Evolutionary conservation across 2,888 invertebrate species (phyloP), one percentile per base, ranked within the genome.

Genomic region (Cynaeus angustus): DNA sequence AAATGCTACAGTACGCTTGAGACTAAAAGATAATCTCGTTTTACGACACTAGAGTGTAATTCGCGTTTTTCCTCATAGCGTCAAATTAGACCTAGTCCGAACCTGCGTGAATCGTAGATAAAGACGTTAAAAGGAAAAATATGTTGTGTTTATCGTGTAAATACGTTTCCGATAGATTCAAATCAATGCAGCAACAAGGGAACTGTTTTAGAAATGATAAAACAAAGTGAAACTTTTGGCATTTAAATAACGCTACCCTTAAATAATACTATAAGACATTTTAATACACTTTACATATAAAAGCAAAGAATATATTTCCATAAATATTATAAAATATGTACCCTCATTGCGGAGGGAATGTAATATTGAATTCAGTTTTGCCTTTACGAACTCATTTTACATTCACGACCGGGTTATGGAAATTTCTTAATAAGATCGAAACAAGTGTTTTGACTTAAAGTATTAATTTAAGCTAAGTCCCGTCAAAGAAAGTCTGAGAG

Each of bases 311-410:
- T 67, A 67, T 45, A 67, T 67, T 67, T 52, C 59, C 67, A 67
- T 67, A 67, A 67, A 67, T 67, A 67, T 67, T 67, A 33, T 67
- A 67, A 67, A 67, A 67, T 67, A 67, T 67, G 67, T 67, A 67
- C 67, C 67, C 66, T 21, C 53, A 59, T 59, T 67, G 58, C 48
- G 52, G 52, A 52, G 45, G 30, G 52, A 67, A 59, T 50, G 67
- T 67, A 67, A 67, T 67, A 67, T 59, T 67, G 59, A 67, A 67
- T 67, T 67, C 67, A 66, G 59, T 59, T 66, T 58, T 38, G 58
- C 66, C 38, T 56, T 53, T 52, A 52, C 52, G 43, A 55, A 52
- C 66, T 67, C 67, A 59, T 67, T 67, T 53, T 12, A 50, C 48
- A 67, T 59, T 67, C 67, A 67, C 58, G 37, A 58, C 59, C 59